A percentile compares a stretch with the other conserved stretches of the same genome.
These are phyloP conservation scores for Drosophila rubida DNA, from an alignment of 2,888 invertebrate species.

Conservation along the genomic window DNA sequence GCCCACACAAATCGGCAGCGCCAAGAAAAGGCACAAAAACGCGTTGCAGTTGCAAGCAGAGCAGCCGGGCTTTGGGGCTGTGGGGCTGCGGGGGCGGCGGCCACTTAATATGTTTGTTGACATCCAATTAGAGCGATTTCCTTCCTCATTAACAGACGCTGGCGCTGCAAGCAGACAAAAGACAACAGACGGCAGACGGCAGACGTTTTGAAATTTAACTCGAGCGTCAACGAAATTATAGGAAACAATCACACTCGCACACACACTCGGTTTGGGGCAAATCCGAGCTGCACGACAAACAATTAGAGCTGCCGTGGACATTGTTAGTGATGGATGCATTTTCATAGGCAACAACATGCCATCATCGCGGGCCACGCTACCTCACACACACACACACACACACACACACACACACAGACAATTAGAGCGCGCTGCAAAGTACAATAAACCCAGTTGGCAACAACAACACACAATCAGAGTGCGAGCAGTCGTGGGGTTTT, in stretches of 20 bases:
- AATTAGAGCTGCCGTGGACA: slow-evolving; percentile 72
- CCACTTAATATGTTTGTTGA: slow-evolving; percentile 78
- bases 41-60: slow-evolving; percentile 15
- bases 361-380: slow-evolving; percentile 51
- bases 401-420: slow-evolving; percentile 43
- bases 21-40: slow-evolving; percentile 31
- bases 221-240: slow-evolving; percentile 74
- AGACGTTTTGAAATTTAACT: slow-evolving; percentile 70
- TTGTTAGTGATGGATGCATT: slow-evolving; percentile 68
- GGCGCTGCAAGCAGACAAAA: slow-evolving; percentile 28
- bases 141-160: slow-evolving; percentile 76
- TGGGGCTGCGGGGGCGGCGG: neutral
- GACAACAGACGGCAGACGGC: slow-evolving; percentile 6
- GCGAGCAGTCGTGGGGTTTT: slow-evolving; percentile 61
- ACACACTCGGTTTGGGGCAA: slow-evolving; percentile 8
- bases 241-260: slow-evolving; percentile 13
- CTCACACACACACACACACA: slow-evolving; percentile 23
- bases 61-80: too few species aligned
- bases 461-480: slow-evolving; percentile 35
- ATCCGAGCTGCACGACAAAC: slow-evolving; percentile 65
- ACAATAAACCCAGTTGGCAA: slow-evolving; percentile 75
- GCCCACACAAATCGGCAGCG: slow-evolving; percentile 68
- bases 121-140: slow-evolving; percentile 80
- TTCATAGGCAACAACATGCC: slow-evolving; percentile 71
- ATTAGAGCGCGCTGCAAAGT: slow-evolving; percentile 73